Percentiles rank a stretch among this genome's conserved stretches.
phyloP scores from a whole-genome alignment of 2,888 invertebrate genomes.

The Diarsia brunnea region DNA sequence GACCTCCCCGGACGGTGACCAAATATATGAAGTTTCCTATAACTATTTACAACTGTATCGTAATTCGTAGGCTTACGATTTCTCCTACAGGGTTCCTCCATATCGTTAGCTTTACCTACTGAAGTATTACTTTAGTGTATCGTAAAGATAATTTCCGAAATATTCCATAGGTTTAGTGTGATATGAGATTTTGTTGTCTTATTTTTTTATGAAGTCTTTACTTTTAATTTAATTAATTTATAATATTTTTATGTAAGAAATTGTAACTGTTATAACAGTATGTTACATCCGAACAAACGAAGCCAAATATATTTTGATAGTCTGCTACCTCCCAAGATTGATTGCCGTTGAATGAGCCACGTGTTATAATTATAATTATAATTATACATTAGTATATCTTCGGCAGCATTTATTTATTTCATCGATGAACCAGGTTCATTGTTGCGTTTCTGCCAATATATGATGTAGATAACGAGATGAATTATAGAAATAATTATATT shows the following conservation, averaged over 20 bases:
- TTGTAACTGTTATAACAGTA: conserved; percentile 28
- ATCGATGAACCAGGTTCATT: conserved; percentile 58
- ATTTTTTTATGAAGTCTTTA: conserved; percentile 67
- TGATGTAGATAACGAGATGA: conserved; percentile 43
- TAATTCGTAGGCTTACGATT: conserved; percentile 84
- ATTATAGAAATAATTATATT: conserved; percentile 41
- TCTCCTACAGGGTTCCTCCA: conserved; percentile 90
- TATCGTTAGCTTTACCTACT: conserved; percentile 90
- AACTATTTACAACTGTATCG: conserved; percentile 83
- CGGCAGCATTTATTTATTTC: conserved; percentile 50
- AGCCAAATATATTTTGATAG: conserved; percentile 66
- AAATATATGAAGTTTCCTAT: conserved; percentile 83
- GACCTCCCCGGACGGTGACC: conserved; percentile 85
- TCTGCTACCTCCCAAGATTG: conserved; percentile 43
- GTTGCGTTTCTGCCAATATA: conserved; percentile 45
- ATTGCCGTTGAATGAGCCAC: conserved; percentile 35
- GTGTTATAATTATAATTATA: conserved; percentile 21
- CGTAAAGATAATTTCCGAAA: conserved; percentile 82
- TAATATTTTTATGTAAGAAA: conserved; percentile 31
- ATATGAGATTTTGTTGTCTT: conserved; percentile 75
- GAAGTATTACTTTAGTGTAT: conserved; percentile 88
- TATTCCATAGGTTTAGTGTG: conserved; percentile 86
- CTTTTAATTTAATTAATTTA: conserved; percentile 49
- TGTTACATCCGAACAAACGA: conserved; percentile 46
- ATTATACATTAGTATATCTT: conserved; percentile 27